Conservation (phyloP, 2,888 invertebrate species). For the Oligia fasciuncula region DNA sequence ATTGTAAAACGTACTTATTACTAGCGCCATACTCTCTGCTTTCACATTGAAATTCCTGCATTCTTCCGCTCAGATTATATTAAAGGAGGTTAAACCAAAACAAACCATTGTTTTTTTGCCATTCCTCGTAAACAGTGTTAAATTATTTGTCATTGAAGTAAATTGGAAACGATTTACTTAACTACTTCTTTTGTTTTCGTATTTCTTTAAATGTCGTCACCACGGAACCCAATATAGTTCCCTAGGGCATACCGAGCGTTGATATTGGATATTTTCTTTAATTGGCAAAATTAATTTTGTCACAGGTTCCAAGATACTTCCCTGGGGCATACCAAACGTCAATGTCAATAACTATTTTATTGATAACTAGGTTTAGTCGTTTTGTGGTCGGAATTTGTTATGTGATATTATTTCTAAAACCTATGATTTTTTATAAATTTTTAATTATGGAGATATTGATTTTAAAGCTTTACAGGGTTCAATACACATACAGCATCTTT, state of each 20-base stretch:
- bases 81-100: conserved; percentile 26
- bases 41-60: conserved; percentile 43
- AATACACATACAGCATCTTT: conserved; percentile 2
- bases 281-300: too few species aligned
- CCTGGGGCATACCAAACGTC: not conserved
- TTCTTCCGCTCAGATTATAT: conserved; percentile 6
- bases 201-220: not conserved
- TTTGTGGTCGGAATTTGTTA: not conserved
- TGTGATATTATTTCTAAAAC: not conserved
- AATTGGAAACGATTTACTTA: not conserved
- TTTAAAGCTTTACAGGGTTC: not conserved
- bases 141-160: conserved; percentile 1
- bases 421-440: not conserved
- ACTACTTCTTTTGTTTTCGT: not conserved
- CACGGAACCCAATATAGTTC: not conserved
- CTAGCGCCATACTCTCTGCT: conserved; percentile 6
- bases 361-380: too few species aligned
- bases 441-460: not conserved
- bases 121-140: conserved; percentile 4
- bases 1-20: conserved; percentile 13
- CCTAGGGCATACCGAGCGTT: not conserved
- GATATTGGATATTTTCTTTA: too few species aligned
- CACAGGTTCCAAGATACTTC: not conserved
- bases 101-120: not conserved
- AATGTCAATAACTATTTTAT: not conserved